Evolutionary conservation across 2,888 invertebrate species (phyloP).

Genomic region (Calameuta filiformis): DNA sequence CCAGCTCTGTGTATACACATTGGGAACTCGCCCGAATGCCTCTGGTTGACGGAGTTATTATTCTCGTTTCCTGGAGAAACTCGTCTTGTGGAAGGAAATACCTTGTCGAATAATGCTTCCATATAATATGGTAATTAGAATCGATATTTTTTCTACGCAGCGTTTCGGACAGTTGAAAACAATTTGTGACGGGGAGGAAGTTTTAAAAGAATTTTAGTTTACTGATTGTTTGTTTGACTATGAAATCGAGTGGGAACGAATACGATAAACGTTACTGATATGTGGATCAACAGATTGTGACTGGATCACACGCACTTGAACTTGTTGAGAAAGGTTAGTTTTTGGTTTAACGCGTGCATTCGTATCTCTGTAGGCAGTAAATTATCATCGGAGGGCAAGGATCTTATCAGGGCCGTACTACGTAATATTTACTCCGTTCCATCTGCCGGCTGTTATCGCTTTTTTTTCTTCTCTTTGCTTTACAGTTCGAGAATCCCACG

Average conservation of each 20-base stretch:
- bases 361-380: background rate
- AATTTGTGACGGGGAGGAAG: background rate
- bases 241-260: background rate
- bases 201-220: background rate
- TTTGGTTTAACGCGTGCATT: background rate
- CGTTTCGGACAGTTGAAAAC: background rate
- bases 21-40: conserved; percentile 5
- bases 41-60: conserved; percentile 43
- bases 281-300: background rate
- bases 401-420: background rate
- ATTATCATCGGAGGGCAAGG: background rate
- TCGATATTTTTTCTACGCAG: background rate
- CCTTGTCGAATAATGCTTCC: background rate
- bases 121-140: background rate
- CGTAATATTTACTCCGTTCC: background rate
- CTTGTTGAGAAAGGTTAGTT: background rate
- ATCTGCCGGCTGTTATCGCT: background rate
- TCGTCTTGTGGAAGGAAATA: conserved; percentile 16
- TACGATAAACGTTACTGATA: background rate
- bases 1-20: conserved; percentile 19
- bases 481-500: background rate
- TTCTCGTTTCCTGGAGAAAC: conserved; percentile 32
- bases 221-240: background rate
- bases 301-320: background rate
- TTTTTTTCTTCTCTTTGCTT: conserved; percentile 17